These are phyloP conservation scores for Mormyrus iriodes DNA, from an alignment of 2,113 vertebrate genomes.

Conservation along the genomic window DNA sequence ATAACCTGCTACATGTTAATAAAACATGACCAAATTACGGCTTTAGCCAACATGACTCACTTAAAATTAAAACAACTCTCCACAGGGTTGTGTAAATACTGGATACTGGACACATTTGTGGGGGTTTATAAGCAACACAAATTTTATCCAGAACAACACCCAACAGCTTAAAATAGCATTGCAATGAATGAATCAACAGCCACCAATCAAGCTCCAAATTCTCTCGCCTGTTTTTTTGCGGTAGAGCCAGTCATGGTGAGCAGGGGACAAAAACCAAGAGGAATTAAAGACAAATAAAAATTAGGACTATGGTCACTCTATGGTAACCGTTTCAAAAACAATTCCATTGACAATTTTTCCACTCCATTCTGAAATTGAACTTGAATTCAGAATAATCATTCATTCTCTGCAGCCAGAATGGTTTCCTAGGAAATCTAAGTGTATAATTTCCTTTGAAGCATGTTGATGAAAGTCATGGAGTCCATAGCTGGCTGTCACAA, in stretches of 20 bases:
- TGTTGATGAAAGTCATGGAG: neutral
- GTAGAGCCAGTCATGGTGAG: neutral
- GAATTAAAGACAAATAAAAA: neutral
- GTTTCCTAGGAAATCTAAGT: neutral
- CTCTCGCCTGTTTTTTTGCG: neutral
- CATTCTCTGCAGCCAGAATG: neutral
- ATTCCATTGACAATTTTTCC: neutral
- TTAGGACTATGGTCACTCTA: neutral
- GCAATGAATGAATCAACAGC: neutral
- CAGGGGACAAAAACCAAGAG: neutral
- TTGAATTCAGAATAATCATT: neutral
- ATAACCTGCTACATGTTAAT: neutral
- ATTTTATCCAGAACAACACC: neutral
- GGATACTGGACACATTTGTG: neutral
- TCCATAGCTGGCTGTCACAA: neutral
- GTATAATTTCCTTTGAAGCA: neutral
- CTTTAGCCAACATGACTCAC: neutral
- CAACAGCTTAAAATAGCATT: neutral
- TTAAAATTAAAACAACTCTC: neutral
- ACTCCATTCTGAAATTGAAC: neutral
- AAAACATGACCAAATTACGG: neutral
- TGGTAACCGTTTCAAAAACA: neutral
- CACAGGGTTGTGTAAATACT: neutral
- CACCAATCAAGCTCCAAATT: neutral
- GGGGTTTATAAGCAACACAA: neutral